Conservation (phyloP, 2,113 vertebrate genomes). For the Deroptyus accipitrinus region DNA sequence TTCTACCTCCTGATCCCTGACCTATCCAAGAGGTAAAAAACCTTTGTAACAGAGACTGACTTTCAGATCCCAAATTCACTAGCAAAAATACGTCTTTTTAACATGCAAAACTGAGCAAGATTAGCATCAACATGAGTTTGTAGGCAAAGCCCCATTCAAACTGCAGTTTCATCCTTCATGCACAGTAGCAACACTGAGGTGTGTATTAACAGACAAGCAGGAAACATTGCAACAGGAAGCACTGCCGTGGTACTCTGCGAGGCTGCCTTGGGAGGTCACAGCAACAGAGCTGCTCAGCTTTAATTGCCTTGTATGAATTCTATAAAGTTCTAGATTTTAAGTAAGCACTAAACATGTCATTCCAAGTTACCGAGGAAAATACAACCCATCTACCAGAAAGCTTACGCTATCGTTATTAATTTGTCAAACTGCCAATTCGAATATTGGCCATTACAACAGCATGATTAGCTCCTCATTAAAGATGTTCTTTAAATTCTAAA, state of each 20-base stretch:
- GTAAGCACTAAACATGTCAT: neutral
- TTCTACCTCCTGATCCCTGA: neutral
- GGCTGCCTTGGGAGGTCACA: neutral
- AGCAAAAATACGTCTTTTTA: neutral
- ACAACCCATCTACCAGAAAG: neutral
- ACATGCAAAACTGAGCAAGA: neutral
- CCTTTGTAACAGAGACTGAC: neutral
- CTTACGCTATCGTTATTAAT: neutral
- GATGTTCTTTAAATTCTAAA: neutral
- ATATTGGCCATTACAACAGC: neutral
- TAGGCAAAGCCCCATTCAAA: neutral
- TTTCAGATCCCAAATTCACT: neutral
- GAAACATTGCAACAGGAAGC: rapidly evolving
- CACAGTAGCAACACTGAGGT: rapidly evolving
- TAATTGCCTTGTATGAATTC: neutral
- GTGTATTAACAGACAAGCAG: rapidly evolving
- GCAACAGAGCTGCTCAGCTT: neutral
- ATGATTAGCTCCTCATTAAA: neutral
- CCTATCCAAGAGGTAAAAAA: neutral
- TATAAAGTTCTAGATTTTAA: neutral
- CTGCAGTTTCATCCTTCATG: rapidly evolving
- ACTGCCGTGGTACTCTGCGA: rapidly evolving
- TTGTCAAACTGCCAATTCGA: neutral
- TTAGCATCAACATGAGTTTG: neutral
- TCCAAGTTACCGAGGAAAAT: neutral